Percentiles rank a stretch among this genome's conserved stretches.
Conservation (phyloP, 2,113 vertebrate genomes). For the Nansenia antarctica region DNA sequence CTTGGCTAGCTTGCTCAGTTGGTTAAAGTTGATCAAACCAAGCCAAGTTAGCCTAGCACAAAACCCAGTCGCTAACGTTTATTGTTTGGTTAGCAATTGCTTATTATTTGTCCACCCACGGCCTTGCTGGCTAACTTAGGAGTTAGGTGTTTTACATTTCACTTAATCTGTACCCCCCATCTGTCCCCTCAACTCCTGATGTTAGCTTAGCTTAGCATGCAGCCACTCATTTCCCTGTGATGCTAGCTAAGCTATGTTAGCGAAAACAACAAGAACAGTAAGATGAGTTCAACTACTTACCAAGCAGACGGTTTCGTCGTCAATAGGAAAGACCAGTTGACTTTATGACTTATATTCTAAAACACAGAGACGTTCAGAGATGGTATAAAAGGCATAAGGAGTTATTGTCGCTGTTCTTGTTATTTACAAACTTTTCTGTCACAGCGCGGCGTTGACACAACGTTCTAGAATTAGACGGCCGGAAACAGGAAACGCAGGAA, state of each 20-base stretch:
- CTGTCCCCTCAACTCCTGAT: not conserved
- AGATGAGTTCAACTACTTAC: not conserved
- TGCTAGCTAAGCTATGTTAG: conserved; percentile 1
- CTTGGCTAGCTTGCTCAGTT: not conserved
- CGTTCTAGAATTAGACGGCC: conserved; percentile 55
- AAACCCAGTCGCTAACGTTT: too few species aligned
- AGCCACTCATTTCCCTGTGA: not conserved
- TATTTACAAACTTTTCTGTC: conserved; percentile 43
- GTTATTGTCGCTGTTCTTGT: not conserved
- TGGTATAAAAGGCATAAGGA: not conserved
- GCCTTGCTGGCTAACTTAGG: conserved; percentile 39
- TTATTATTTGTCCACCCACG: not conserved
- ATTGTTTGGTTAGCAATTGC: not conserved
- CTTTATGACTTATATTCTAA: not conserved
- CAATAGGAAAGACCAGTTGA: not conserved
- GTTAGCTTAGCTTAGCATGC: conserved; percentile 39
- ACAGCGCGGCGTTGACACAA: conserved; percentile 61
- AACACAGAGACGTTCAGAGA: not conserved
- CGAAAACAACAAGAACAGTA: conserved; percentile 20
- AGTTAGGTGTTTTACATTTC: too few species aligned
- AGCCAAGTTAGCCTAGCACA: not conserved
- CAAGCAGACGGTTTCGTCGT: conserved; percentile 8
- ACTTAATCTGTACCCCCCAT: too few species aligned
- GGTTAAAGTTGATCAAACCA: not conserved
- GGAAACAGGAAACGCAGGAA: conserved; percentile 61